Evolutionary conservation across 2,113 vertebrate genomes (phyloP), one percentile per base, ranked within the genome.

Genomic region (Hippoglossus stenolepis): DNA sequence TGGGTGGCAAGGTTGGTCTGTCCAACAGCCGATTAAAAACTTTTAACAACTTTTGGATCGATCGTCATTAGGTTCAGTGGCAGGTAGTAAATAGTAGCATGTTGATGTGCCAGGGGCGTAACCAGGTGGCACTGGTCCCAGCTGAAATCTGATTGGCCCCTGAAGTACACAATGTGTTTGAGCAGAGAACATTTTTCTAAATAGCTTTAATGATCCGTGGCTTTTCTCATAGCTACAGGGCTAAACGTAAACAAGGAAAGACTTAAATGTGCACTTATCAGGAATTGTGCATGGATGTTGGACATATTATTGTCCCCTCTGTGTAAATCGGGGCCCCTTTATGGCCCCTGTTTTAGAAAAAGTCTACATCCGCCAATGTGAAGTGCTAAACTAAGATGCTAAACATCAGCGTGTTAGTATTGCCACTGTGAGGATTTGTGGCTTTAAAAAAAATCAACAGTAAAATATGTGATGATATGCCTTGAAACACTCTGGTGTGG

Each of bases 371-470:
- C 1, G 13, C 45, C 45, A 14, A 4, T 17, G 45, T 40, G 26
- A 38, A 2, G 2, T 15, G 23, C 26, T 20, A 21, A 47, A 38
- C 20, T n/a, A 9, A 28, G 18, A 11, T 28, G 45, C 1, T 4
- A 14, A 20, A 58, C 14, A 28, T 43, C 12, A 31, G 6, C 12
- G 14, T 43, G 40, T 43, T 43, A 43, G 40, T 8, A 12, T 1
- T 43, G 40, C 12, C 40, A 43, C 26, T 59, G 28, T 26, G 6
- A 69, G 64, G 13, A 57, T 56, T 15, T 28, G 66, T 69, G 40
- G 64, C 43, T 60, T 77, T 62, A 57, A 83, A 84, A 81, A 84
- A 85, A 79, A 79, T 79, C 67, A 43, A 58, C 54, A 65, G 43
- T 17, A 24, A 65, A 64, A 43, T n/a, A 38, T 68, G 82, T 65